Evolutionary conservation across 2,888 invertebrate species (phyloP), one percentile per base, ranked within the genome.

Genomic region (Strigamia transsilvanica): DNA sequence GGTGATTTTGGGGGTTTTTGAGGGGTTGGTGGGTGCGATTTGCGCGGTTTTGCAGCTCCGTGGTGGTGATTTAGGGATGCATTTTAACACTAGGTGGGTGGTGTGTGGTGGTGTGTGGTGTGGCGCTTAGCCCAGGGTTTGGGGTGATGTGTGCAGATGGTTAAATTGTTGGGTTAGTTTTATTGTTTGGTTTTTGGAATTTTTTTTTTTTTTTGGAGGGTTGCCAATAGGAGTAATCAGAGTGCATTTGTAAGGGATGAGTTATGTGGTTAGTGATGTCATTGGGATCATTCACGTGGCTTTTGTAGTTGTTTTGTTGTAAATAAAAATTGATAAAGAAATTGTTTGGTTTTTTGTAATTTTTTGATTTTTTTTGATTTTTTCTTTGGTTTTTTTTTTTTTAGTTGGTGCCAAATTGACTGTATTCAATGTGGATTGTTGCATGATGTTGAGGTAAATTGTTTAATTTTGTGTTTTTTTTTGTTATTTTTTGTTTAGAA

Each of bases 211-310:
- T 46, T 46, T 15, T 12, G 61, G 61, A 61, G 9, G 10, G n/a
- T 3, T 21, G 61, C 61, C 61, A 61, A 23, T 4, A 18, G 23
- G 23, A 61, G 61, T 23, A 61, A 61, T 61, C 61, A 61, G 23
- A 61, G 61, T 61, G 61, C 61, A 61, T 61, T 61, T 61, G 61
- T 61, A 21, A 18, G 61, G n/a, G 18, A 61, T 61, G 18, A 61
- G 61, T 61, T 15, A 61, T 61, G 61, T 61, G 61, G 6, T 12
- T 61, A 61, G 61, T 61, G 61, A 61, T 21, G 18, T 61, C 61
- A 61, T 18, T 61, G 61, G 34, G 10, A 61, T 61, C n/a, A 61
- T n/a, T 61, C 61, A 61, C 21, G 61, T 61, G 61, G 61, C 61
- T 18, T 61, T 9, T 2, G n/a, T 61, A 61, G 21, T 61, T 9